Evolutionary conservation across 2,888 invertebrate genomes (phyloP), one percentile per base, ranked within the genome.

Genomic region (Axea sp.): DNA sequence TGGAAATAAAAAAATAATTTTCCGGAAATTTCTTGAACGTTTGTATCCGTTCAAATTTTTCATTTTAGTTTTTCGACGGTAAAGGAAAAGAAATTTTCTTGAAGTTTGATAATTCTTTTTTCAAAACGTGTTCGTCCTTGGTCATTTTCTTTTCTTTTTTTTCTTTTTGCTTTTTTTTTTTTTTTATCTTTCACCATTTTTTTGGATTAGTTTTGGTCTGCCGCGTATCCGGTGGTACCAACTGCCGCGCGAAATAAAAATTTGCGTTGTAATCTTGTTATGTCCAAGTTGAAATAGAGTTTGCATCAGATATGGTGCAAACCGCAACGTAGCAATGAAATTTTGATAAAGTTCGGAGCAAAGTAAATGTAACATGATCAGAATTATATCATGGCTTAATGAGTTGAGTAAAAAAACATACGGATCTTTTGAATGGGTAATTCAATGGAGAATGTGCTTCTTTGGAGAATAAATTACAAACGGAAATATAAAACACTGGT

Each of bases 261-360:
- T 71, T 62, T 71, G 33, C 60, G 62, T 62, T 33, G 47, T 71
- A 71, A 71, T 71, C 62, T 39, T 28, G 71, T 71, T 71, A 72
- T 57, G 49, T 64, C 43, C 64, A 72, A 72, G 71, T 72, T 72
- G 57, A 64, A 72, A 64, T 72, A 71, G 62, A 71, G 71, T 71
- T 64, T 71, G 62, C 43, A 71, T 71, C 71, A 57, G 62, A 64
- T 62, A 62, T 30, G 57, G 41, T 37, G 41, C 55, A 28, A 71
- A 53, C 68, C 60, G 59, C 45, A 60, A 51, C 49, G 64, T 51
- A 49, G 41, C 57, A 62, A 71, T 71, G 55, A 71, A 71, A 71
- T 71, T 71, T 71, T 71, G 62, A 71, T 62, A 47, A 71, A 71
- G 49, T 71, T 71, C 55, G 8, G 17, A 3, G 26, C 26, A 71